phyloP scores from a whole-genome alignment of 2,113 vertebrate species.

The Clarias gariepinus region DNA sequence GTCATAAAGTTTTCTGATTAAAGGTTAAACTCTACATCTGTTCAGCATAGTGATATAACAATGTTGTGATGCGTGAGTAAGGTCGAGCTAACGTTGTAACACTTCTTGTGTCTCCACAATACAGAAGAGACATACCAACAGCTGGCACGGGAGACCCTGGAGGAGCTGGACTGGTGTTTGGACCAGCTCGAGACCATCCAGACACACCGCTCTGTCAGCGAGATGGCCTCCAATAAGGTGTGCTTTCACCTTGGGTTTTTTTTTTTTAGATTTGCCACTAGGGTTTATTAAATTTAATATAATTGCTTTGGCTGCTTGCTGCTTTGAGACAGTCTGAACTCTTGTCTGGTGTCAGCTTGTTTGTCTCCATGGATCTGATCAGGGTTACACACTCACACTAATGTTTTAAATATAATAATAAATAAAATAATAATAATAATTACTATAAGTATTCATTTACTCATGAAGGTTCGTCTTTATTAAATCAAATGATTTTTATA shows the following conservation, averaged over 20 bases:
- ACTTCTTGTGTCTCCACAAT: constrained; percentile 10
- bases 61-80: not conserved
- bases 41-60: not conserved
- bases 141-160: constrained; percentile 88
- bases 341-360: not conserved
- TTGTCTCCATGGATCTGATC: not conserved
- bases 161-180: constrained; percentile 92
- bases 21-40: not conserved
- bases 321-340: not conserved
- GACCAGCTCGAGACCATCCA: constrained; percentile 91
- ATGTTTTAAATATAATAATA: no score
- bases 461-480: not conserved
- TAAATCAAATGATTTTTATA: not conserved
- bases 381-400: not conserved
- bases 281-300: not conserved
- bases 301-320: not conserved
- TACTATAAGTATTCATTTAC: no score
- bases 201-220: constrained; percentile 90
- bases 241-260: constrained; percentile 28
- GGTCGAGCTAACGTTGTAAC: not conserved
- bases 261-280: not conserved
- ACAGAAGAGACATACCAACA: constrained; percentile 91
- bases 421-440: no score
- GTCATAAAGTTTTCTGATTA: not conserved
- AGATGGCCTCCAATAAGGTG: constrained; percentile 92